Evolutionary conservation across 1,140 invertebrate species (phyloP).

Genomic region (Nymphalis io): DNA sequence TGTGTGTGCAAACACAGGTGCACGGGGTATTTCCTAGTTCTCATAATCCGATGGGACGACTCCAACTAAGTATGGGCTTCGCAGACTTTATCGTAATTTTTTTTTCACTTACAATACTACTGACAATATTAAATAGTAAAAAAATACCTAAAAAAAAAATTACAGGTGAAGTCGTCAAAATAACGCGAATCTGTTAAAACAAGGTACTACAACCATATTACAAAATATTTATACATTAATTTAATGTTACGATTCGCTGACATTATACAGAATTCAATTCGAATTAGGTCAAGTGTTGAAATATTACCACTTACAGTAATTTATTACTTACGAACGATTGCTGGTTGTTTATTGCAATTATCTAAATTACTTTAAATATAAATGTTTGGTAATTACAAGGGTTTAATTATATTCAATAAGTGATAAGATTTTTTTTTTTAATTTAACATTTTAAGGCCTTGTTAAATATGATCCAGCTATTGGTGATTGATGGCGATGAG

Average conservation of each 20-base stretch:
- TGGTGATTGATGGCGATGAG: no score
- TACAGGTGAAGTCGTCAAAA: no score
- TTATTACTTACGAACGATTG: slow-evolving; percentile 9
- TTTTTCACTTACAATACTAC: no score
- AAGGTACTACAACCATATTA: background rate
- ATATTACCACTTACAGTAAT: slow-evolving; percentile 8
- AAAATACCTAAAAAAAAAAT: no score
- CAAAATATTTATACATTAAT: background rate
- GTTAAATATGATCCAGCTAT: no score
- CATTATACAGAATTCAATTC: slow-evolving; percentile 17
- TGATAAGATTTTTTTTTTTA: background rate
- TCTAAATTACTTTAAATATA: background rate
- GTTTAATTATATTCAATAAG: background rate
- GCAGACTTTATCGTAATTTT: no score
- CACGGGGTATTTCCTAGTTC: no score
- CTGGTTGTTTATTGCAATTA: background rate
- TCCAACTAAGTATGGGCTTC: no score
- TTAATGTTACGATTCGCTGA: slow-evolving; percentile 9
- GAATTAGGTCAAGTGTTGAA: slow-evolving; percentile 11
- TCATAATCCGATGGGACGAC: no score
- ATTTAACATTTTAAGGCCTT: background rate
- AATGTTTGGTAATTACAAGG: background rate
- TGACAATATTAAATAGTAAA: no score
- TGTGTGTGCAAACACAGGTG: no score
- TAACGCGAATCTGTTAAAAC: no score